Conservation (phyloP, 2,113 vertebrate genomes). For the Propithecus coquereli region DNA sequence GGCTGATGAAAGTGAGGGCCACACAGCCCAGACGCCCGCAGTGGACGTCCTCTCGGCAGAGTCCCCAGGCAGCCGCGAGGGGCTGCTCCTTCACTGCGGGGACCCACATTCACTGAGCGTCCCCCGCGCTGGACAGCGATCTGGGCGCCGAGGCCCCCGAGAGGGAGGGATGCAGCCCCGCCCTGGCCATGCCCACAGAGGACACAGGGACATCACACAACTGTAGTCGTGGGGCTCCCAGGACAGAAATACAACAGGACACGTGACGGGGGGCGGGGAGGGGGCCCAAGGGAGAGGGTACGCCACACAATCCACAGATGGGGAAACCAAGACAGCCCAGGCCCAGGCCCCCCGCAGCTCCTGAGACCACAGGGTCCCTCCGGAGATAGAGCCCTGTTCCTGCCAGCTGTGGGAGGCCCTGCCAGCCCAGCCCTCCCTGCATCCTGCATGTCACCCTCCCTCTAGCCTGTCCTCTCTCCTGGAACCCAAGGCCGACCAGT, state of each 20-base stretch:
- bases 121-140: neutral
- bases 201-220: neutral
- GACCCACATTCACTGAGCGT: too few species aligned
- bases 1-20: neutral
- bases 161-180: neutral
- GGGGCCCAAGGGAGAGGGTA: too few species aligned
- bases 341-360: neutral
- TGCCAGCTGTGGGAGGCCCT: neutral
- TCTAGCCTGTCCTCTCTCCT: neutral
- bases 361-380: neutral
- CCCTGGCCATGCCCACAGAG: neutral
- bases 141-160: neutral
- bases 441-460: neutral
- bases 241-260: neutral
- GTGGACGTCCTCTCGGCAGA: neutral
- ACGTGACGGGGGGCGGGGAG: neutral
- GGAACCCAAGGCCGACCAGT: neutral
- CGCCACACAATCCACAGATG: accelerated
- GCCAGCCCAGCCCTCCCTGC: neutral
- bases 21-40: neutral
- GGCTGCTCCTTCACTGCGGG: neutral
- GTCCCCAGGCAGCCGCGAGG: neutral
- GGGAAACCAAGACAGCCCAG: neutral
- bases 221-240: too few species aligned
- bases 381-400: neutral